Base-by-base conservation (phyloP, 1,140 invertebrate genomes). In the Calephelis nemesis region DNA sequence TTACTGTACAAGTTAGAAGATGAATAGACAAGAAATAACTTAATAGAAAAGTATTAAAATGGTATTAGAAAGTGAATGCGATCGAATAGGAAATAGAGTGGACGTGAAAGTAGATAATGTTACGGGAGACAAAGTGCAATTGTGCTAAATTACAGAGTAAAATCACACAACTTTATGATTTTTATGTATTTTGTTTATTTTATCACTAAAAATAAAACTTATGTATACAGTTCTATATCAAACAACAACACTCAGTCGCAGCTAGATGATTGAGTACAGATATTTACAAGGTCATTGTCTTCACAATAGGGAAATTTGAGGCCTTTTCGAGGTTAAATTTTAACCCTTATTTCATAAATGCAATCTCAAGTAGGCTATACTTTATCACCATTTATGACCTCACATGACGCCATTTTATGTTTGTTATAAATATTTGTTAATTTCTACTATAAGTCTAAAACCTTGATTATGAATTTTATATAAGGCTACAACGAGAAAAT, bases 191-290 rank as follows among this genome's bases (percentile, higher is more conserved):
- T 90, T 86, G 79, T 91, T 89, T 88, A 88, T 91, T 90, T 87
- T 89, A 91, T 91, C 82, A 91, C 89, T 91, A 91, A 91, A 88
- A 82, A 87, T 90, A 88, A 91, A 91, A 84, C 89, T 91, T 90
- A 91, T 87, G 85, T 89, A 88, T 91, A 91, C 87, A 91, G 87
- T 85, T 88, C 82, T 90, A 90, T 87, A 79, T 82, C 82, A 82
- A 89, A 90, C 84, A 89, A 88, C 84, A 89, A 88, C 87, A 85
- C 85, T 88, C 87, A 88, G 88, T 91, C 86, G 86, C 82, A 87
- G 82, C 78, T 80, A 86, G 75, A 80, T 81, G 85, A 81, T 84
- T 87, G 85, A 88, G 82, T 91, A 89, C 79, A 85, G 74, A 83
- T 87, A 91, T 91, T 88, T 91, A 91, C 88, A 91, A 87, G 79